A percentile compares a stretch with the other conserved stretches of the same genome.
Conservation (phyloP, 1,140 invertebrate species). For the Aphidius gifuensis region DNA sequence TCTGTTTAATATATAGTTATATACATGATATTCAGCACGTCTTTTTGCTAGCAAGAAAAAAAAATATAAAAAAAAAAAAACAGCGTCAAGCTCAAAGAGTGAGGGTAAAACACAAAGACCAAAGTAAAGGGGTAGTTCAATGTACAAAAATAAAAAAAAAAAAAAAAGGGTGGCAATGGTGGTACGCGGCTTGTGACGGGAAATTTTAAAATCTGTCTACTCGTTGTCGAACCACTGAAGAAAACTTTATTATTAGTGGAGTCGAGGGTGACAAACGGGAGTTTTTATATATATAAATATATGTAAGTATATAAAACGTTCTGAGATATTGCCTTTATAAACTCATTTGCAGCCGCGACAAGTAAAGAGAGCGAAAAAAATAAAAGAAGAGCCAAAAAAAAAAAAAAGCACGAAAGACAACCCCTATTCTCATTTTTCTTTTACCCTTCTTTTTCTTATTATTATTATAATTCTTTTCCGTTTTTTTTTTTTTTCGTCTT, state of each 20-base stretch:
- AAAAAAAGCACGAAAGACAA: too few relatives aligned
- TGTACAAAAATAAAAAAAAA: background rate
- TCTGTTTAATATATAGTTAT: slow-evolving; percentile 10
- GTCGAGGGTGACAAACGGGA: slow-evolving; percentile 17
- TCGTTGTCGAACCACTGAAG: slow-evolving; percentile 54
- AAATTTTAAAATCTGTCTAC: slow-evolving; percentile 58
- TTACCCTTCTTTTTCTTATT: background rate
- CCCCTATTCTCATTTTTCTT: too few relatives aligned
- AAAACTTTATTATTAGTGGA: slow-evolving; percentile 56
- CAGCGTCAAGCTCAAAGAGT: slow-evolving; percentile 11
- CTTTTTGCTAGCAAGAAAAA: background rate
- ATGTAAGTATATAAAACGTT: background rate
- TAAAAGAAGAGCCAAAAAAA: too few relatives aligned
- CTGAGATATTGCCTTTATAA: slow-evolving; percentile 53
- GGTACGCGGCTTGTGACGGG: slow-evolving; percentile 47
- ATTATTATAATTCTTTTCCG: slow-evolving; percentile 19
- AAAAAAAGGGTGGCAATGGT: slow-evolving; percentile 26
- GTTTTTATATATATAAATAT: slow-evolving; percentile 19
- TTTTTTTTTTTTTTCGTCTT: slow-evolving; percentile 23
- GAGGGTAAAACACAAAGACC: slow-evolving; percentile 22
- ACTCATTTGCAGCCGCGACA: slow-evolving; percentile 52
- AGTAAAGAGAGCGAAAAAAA: background rate
- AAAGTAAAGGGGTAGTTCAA: slow-evolving; percentile 9
- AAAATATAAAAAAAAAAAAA: slow-evolving; percentile 13
- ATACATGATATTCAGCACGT: background rate